phyloP scores from a whole-genome alignment of 2,888 invertebrate species.

The Lissonota sp. region DNA sequence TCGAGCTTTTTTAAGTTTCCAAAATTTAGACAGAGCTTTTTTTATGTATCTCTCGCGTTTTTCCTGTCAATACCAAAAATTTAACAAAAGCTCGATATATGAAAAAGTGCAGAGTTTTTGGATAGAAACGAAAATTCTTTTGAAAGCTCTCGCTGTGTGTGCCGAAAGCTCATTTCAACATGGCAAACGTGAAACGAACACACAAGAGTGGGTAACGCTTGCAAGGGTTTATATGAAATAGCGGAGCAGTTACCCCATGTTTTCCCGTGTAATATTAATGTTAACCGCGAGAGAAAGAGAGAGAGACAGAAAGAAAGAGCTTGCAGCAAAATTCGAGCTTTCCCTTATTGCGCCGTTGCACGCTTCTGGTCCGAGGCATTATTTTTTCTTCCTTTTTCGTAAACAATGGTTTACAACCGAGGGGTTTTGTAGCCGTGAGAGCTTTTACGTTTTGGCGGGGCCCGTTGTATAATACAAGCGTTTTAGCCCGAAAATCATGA shows the following conservation, averaged over 20 bases:
- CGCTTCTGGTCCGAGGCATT: conserved; percentile 31
- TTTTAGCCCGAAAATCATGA: conserved; percentile 36
- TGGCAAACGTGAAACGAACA: background rate
- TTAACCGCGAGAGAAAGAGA: conserved; percentile 39
- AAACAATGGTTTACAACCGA: conserved; percentile 53
- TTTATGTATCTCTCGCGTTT: no score
- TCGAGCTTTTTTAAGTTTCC: no score
- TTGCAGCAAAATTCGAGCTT: conserved; percentile 43
- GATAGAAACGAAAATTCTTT: background rate
- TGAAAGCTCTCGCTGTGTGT: conserved; percentile 3
- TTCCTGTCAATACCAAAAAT: no score
- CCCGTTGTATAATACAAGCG: conserved; percentile 5
- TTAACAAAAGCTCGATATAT: no score
- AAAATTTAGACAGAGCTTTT: no score
- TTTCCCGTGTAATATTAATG: conserved; percentile 46
- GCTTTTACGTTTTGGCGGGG: background rate
- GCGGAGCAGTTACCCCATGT: conserved; percentile 25
- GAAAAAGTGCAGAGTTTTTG: no score
- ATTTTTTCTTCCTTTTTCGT: conserved; percentile 19
- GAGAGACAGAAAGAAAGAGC: no score
- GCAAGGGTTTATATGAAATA: no score
- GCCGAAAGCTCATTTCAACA: conserved; percentile 46
- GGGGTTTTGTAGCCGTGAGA: conserved; percentile 13
- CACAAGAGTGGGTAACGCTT: no score
- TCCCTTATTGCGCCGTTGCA: conserved; percentile 62